Conservation (phyloP, 2,797 vertebrate species). For the Lagocephalus sceleratus region DNA sequence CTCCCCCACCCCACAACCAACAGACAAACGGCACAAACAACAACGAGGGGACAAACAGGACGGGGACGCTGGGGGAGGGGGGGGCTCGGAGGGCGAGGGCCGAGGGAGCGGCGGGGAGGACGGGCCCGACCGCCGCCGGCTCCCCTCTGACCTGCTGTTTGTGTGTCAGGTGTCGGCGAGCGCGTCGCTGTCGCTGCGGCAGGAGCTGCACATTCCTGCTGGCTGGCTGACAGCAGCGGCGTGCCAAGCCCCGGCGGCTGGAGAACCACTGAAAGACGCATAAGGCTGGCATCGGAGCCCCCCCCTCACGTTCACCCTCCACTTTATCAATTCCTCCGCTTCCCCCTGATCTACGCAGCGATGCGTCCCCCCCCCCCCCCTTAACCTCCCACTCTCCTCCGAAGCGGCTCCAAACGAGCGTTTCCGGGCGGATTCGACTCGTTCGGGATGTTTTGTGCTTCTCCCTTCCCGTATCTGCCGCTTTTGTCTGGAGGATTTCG, state of each 20-base stretch:
- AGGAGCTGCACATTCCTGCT: constrained; percentile 95
- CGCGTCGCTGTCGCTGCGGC: constrained; percentile 59
- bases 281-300: constrained; percentile 89
- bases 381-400: constrained; percentile 22
- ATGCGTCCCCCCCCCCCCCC: neutral
- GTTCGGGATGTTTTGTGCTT: constrained; percentile 39
- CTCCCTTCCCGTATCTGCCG: constrained; percentile 45
- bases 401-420: constrained; percentile 27
- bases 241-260: constrained; percentile 96
- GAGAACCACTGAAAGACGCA: constrained; percentile 91
- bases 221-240: constrained; percentile 83
- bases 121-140: no score
- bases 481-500: constrained; percentile 72
- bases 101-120: no score
- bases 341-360: constrained; percentile 53
- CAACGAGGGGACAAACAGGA: constrained; percentile 36
- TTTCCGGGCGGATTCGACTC: constrained; percentile 34
- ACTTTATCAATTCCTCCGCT: constrained; percentile 59
- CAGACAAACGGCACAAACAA: constrained; percentile 61
- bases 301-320: constrained; percentile 38
- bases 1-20: constrained; percentile 48
- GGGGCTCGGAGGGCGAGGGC: no score
- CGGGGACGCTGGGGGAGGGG: no score
- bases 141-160: no score
- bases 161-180: constrained; percentile 61